A percentile compares a stretch with the other conserved stretches of the same genome.
These are phyloP conservation scores for Sylvilagus bachmani DNA, from an alignment of 2,113 vertebrate species.

Conservation along the genomic window DNA sequence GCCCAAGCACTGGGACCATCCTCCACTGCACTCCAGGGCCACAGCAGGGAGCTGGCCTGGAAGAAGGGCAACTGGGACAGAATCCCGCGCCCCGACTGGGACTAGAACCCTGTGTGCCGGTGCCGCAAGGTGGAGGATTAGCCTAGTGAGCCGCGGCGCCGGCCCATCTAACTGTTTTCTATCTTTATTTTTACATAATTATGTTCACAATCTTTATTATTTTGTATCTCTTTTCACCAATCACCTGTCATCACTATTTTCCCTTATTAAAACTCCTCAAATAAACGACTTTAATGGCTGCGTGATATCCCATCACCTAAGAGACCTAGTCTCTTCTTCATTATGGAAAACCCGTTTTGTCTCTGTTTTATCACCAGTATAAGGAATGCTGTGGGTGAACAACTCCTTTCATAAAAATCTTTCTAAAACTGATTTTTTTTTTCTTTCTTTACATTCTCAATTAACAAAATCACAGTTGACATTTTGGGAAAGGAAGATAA, in stretches of 20 bases:
- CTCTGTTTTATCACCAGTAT: conserved; percentile 55
- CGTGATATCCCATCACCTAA: neutral
- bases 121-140: too few species aligned
- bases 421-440: neutral
- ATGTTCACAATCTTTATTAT: conserved; percentile 36
- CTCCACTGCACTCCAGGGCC: too few species aligned
- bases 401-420: conserved; percentile 55
- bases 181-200: conserved; percentile 29
- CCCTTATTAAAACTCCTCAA: conserved; percentile 27
- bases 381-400: conserved; percentile 32
- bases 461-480: conserved; percentile 67
- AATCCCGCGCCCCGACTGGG: too few species aligned
- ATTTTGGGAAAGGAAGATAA: conserved; percentile 27
- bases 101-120: too few species aligned
- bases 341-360: conserved; percentile 44
- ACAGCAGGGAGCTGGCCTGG: too few species aligned
- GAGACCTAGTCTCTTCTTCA: conserved; percentile 46
- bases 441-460: conserved; percentile 41
- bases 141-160: too few species aligned
- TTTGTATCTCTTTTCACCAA: conserved; percentile 48
- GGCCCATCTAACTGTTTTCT: neutral
- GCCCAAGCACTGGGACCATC: too few species aligned
- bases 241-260: conserved; percentile 32
- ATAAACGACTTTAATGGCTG: conserved; percentile 45
- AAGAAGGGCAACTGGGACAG: too few species aligned